phyloP scores from a whole-genome alignment of 2,797 vertebrate species.

The Smutsia gigantea region DNA sequence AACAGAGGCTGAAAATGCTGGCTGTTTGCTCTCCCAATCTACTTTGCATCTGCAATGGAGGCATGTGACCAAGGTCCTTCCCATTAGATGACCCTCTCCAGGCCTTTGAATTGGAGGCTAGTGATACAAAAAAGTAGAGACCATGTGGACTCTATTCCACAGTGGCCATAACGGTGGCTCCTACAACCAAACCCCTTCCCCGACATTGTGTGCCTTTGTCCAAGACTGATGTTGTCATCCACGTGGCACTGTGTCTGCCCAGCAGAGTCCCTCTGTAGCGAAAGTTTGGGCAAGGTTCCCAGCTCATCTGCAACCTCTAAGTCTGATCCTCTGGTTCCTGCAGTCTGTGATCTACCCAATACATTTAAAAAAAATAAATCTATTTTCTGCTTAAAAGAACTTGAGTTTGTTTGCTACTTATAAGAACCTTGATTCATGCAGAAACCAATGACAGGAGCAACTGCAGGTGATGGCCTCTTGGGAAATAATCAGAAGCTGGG shows the following conservation, averaged over 20 bases:
- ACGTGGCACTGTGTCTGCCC: neutral
- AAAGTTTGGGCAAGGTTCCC: neutral
- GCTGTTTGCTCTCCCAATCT: neutral
- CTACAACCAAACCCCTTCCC: neutral
- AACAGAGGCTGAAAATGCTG: neutral
- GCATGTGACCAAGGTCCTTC: neutral
- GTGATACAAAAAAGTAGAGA: neutral
- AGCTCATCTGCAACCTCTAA: neutral
- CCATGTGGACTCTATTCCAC: neutral
- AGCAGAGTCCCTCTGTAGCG: neutral
- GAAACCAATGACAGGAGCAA: neutral
- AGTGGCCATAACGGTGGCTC: neutral
- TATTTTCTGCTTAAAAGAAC: neutral
- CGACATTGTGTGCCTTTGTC: neutral
- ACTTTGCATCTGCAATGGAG: neutral
- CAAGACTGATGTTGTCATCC: neutral
- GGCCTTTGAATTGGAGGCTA: neutral
- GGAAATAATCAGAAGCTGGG: neutral
- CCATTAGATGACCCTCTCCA: neutral
- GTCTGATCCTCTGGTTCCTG: neutral
- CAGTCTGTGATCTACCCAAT: neutral
- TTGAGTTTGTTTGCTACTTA: neutral
- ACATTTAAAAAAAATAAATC: neutral
- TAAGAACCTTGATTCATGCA: neutral
- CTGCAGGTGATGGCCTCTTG: neutral